Percentiles rank a stretch among this genome's conserved stretches.
Conservation (phyloP, 2,888 invertebrate genomes). For the Cataglyphis altisquamis region DNA sequence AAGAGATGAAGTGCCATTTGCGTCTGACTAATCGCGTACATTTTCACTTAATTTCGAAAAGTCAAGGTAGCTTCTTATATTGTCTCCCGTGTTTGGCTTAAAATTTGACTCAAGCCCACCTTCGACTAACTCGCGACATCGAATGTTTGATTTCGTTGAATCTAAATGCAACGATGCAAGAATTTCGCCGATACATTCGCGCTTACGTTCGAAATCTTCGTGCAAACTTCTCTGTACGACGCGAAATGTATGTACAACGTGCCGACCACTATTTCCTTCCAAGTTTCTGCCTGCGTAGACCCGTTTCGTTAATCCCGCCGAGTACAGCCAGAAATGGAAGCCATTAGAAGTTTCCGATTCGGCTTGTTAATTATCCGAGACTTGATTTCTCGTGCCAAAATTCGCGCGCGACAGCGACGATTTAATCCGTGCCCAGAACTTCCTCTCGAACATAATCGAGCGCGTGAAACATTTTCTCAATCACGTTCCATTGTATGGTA, state of each 20-base stretch:
- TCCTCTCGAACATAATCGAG: not conserved
- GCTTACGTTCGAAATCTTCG: constrained; percentile 38
- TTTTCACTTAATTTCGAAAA: constrained; percentile 17
- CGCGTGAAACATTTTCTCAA: not conserved
- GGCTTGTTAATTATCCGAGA: constrained; percentile 53
- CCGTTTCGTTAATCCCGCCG: constrained; percentile 34
- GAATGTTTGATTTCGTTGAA: constrained; percentile 21
- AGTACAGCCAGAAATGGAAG: constrained; percentile 40
- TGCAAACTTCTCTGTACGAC: constrained; percentile 29
- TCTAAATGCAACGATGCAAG: constrained; percentile 39
- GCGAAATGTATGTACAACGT: constrained; percentile 3
- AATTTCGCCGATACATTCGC: constrained; percentile 34
- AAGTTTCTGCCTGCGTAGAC: constrained; percentile 50
- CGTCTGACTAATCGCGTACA: not conserved
- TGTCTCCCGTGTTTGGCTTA: not conserved
- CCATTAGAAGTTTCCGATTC: constrained; percentile 55
- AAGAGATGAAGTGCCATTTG: not conserved
- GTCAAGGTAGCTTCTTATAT: not conserved
- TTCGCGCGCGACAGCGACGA: constrained; percentile 34
- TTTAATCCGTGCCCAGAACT: constrained; percentile 43
- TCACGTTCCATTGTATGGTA: not conserved
- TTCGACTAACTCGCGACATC: constrained; percentile 13
- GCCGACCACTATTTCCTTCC: constrained; percentile 19
- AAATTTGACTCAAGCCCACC: constrained; percentile 30
- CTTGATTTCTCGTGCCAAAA: constrained; percentile 47